These are phyloP conservation scores for Toxonevra muliebris DNA, from an alignment of 2,888 invertebrate species.

Conservation along the genomic window DNA sequence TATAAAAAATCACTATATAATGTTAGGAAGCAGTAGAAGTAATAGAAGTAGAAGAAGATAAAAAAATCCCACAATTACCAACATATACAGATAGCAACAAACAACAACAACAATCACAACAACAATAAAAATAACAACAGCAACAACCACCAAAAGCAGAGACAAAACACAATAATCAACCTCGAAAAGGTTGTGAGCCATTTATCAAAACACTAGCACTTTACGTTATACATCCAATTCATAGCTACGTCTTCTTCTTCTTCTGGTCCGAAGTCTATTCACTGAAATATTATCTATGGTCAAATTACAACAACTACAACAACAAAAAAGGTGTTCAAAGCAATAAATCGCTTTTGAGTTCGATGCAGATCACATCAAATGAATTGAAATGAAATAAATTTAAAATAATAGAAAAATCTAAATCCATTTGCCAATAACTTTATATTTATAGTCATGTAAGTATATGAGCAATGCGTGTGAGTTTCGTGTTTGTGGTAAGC, in stretches of 20 bases:
- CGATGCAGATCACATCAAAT: constrained; percentile 10
- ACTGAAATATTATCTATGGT: background rate
- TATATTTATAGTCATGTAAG: too few relatives aligned
- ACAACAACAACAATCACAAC: constrained; percentile 12
- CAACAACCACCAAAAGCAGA: constrained; percentile 22
- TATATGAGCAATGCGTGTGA: too few relatives aligned
- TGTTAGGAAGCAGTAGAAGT: too few relatives aligned
- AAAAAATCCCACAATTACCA: too few relatives aligned
- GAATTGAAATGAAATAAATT: constrained; percentile 1
- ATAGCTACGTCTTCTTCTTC: background rate
- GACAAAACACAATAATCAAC: constrained; percentile 59
- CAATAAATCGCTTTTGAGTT: constrained; percentile 7
- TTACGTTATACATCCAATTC: background rate
- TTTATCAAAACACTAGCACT: constrained; percentile 50
- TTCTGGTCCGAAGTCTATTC: background rate
- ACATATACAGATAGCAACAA: constrained; percentile 20
- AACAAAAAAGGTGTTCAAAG: background rate
- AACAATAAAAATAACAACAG: constrained; percentile 18
- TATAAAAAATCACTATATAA: too few relatives aligned
- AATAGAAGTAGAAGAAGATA: too few relatives aligned
- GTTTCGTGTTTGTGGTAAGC: too few relatives aligned
- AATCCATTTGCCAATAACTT: too few relatives aligned
- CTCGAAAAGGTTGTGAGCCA: constrained; percentile 59
- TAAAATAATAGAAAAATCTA: too few relatives aligned
- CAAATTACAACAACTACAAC: too few relatives aligned